Conservation (phyloP, 23 tunicate species). For the Phallusia fumigata region DNA sequence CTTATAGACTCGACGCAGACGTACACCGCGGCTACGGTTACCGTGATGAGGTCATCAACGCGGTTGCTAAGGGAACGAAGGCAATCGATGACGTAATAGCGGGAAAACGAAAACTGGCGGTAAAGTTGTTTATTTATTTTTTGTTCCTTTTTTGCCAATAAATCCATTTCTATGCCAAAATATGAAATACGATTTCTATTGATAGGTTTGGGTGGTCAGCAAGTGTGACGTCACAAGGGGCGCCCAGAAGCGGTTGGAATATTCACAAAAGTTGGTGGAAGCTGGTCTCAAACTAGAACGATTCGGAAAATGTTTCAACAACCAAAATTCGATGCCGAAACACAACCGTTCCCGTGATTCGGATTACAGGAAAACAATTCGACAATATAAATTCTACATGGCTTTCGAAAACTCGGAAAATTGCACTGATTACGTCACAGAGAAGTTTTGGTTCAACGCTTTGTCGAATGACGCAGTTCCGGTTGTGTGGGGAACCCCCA, state of each 20-base stretch:
- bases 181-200: too few species aligned
- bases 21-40: conserved; percentile 16
- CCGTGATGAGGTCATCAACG: background rate
- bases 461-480: conserved; percentile 12
- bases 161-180: too few species aligned
- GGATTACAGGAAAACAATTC: background rate
- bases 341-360: background rate
- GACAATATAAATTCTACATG: conserved; percentile 35
- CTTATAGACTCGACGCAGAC: conserved; percentile 21
- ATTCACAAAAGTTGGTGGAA: conserved; percentile 8
- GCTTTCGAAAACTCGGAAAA: conserved; percentile 36
- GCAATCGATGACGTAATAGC: conserved; percentile 9
- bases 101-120: background rate
- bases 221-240: conserved; percentile 26
- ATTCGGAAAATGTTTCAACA: conserved; percentile 26
- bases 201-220: conserved; percentile 18
- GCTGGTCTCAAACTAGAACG: conserved; percentile 27
- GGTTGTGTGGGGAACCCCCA: conserved; percentile 20
- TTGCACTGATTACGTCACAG: conserved; percentile 32
- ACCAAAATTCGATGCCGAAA: background rate
- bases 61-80: background rate
- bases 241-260: conserved; percentile 27
- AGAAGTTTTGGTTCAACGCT: conserved; percentile 21
- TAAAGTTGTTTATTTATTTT: background rate
- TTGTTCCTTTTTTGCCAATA: too few species aligned